These are phyloP conservation scores for Chironomus tentans DNA, from an alignment of 2,888 invertebrate genomes.

Conservation along the genomic window DNA sequence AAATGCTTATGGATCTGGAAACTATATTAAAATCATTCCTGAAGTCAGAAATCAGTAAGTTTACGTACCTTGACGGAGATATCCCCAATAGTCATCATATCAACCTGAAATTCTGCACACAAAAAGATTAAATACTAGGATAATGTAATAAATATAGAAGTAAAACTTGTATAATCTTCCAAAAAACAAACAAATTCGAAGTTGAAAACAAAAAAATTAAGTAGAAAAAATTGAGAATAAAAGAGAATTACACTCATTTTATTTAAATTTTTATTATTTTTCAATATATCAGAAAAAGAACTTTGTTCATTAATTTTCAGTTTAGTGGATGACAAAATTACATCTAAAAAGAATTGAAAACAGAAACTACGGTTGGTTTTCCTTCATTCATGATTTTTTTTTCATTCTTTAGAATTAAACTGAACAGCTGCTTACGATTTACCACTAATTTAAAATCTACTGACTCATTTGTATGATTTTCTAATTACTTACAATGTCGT, in stretches of 20 bases:
- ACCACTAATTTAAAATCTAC: background rate
- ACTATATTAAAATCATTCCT: too few relatives aligned
- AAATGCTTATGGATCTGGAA: too few relatives aligned
- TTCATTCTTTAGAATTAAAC: background rate
- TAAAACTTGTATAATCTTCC: too few relatives aligned
- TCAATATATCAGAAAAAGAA: background rate
- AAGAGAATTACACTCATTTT: background rate
- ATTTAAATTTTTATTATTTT: background rate
- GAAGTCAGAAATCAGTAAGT: too few relatives aligned
- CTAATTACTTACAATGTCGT: background rate
- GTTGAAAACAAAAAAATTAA: background rate
- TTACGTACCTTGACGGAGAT: too few relatives aligned
- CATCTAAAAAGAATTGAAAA: background rate
- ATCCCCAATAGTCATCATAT: too few relatives aligned
- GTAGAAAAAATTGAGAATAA: background rate
- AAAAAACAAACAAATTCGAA: background rate
- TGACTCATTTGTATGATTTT: conserved; percentile 1
- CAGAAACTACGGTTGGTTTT: background rate
- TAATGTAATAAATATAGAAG: too few relatives aligned
- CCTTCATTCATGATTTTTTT: background rate
- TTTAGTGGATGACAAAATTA: background rate
- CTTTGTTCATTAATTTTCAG: background rate
- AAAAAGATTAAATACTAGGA: too few relatives aligned
- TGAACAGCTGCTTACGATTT: background rate
- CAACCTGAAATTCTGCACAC: too few relatives aligned